Evolutionary conservation across 1,140 invertebrate species (phyloP).

Genomic region (Atopsyche davidsoni): DNA sequence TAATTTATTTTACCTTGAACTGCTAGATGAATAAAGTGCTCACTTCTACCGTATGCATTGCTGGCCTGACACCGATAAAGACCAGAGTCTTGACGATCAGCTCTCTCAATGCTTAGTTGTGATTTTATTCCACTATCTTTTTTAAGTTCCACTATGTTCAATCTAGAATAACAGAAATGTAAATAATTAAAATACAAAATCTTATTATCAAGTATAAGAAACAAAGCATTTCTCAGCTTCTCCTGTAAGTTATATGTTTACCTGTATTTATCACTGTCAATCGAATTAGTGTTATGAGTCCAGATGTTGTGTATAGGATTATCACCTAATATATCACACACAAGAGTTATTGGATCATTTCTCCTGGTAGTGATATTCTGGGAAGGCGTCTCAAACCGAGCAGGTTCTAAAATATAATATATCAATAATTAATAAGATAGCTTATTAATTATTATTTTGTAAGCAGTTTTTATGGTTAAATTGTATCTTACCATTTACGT

Average conservation of each 20-base stretch:
- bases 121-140: slow-evolving; percentile 64
- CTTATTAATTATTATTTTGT: neutral
- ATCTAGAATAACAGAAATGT: slow-evolving; percentile 32
- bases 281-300: slow-evolving; percentile 59
- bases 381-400: slow-evolving; percentile 67
- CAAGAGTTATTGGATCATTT: slow-evolving; percentile 63
- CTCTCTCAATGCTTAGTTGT: slow-evolving; percentile 59
- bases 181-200: no score
- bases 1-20: slow-evolving; percentile 65
- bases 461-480: neutral
- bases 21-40: slow-evolving; percentile 73
- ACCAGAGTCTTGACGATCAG: slow-evolving; percentile 73
- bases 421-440: neutral
- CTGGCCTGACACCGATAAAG: slow-evolving; percentile 80
- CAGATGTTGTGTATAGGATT: slow-evolving; percentile 76
- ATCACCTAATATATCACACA: slow-evolving; percentile 81
- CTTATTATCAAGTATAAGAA: no score
- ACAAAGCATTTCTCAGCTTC: no score
- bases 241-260: slow-evolving; percentile 34
- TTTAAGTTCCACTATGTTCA: slow-evolving; percentile 57
- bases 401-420: slow-evolving; percentile 56
- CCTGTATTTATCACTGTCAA: slow-evolving; percentile 59
- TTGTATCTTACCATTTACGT: slow-evolving; percentile 63
- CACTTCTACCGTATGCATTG: slow-evolving; percentile 78
- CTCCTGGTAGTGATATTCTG: slow-evolving; percentile 64